Conservation (phyloP, 2,888 invertebrate genomes). For the Tridacna crocea region DNA sequence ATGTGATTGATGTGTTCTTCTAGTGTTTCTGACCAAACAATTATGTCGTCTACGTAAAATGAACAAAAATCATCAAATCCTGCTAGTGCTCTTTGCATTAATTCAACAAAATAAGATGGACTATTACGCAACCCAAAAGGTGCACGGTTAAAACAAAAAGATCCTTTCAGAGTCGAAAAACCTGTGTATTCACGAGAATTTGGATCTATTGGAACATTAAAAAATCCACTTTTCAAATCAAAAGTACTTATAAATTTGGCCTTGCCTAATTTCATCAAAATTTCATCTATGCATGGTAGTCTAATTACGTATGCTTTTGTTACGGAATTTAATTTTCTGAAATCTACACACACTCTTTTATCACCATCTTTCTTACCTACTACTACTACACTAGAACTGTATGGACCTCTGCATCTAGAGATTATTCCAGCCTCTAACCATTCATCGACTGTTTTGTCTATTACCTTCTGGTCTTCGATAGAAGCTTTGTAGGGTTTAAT, state of each 20-base stretch:
- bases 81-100: conserved; percentile 14
- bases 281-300: conserved; percentile 20
- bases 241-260: conserved; percentile 11
- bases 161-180: conserved; percentile 13
- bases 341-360: no score
- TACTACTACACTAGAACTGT: conserved; percentile 8
- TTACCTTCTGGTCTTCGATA: no score
- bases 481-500: no score
- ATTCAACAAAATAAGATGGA: conserved; percentile 18
- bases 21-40: conserved; percentile 14
- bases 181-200: conserved; percentile 6
- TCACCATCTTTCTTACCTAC: conserved; percentile 12
- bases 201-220: conserved; percentile 1
- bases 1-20: conserved; percentile 6
- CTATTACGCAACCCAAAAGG: no score
- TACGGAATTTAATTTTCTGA: no score
- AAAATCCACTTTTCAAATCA: conserved; percentile 16
- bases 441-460: no score
- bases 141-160: background rate
- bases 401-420: no score
- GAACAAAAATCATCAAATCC: conserved; percentile 20
- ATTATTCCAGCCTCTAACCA: no score
- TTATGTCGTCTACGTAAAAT: conserved; percentile 19
- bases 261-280: conserved; percentile 9
- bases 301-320: background rate